Evolutionary conservation across 2,888 invertebrate species (phyloP).

Genomic region (Elegia similella): DNA sequence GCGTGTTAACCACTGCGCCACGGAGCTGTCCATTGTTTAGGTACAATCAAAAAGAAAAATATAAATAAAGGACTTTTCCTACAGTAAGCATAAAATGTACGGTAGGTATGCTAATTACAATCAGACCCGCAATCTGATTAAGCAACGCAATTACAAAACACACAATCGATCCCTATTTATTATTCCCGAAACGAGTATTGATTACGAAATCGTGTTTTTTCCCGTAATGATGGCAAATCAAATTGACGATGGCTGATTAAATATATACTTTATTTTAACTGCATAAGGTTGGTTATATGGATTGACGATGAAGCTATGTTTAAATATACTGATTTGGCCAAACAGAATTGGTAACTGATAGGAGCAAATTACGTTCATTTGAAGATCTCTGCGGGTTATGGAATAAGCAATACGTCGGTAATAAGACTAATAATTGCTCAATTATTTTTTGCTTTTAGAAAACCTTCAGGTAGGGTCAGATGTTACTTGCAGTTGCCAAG

Average conservation of each 20-base stretch:
- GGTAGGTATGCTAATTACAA: constrained; percentile 4
- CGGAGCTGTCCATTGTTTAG: too few species aligned
- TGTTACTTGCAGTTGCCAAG: neutral
- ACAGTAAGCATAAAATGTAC: neutral
- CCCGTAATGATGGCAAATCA: constrained; percentile 38
- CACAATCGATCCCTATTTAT: constrained; percentile 14
- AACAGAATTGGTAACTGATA: constrained; percentile 51
- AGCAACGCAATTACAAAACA: constrained; percentile 16
- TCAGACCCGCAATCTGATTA: constrained; percentile 7
- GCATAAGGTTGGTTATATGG: constrained; percentile 20
- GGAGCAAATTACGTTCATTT: constrained; percentile 32
- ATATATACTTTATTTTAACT: constrained; percentile 11
- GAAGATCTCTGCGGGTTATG: constrained; percentile 10
- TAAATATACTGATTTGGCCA: constrained; percentile 54
- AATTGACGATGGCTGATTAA: constrained; percentile 25
- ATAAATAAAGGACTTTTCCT: neutral
- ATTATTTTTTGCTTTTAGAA: neutral
- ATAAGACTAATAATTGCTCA: constrained; percentile 4
- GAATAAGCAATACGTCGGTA: neutral
- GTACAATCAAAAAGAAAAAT: neutral
- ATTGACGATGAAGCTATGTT: constrained; percentile 28
- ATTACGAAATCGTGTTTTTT: constrained; percentile 35
- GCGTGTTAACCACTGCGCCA: too few species aligned
- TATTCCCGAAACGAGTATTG: constrained; percentile 24
- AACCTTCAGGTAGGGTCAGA: neutral